These are phyloP conservation scores for Salticus scenicus DNA, from an alignment of 2,888 invertebrate genomes.

Conservation along the genomic window DNA sequence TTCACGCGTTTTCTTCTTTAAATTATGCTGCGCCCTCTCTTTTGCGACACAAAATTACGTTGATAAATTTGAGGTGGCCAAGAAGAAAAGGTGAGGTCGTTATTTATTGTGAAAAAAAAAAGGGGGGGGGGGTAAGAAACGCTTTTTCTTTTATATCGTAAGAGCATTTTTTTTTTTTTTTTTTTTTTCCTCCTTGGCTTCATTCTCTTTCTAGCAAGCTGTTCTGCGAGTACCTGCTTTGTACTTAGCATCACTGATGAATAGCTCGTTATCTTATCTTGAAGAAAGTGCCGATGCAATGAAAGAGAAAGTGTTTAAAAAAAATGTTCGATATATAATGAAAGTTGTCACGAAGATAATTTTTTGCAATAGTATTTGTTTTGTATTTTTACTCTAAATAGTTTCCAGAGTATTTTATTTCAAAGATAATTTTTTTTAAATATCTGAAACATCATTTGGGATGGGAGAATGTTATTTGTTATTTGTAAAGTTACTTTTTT, in stretches of 20 bases:
- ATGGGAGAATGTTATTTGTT: too few species aligned
- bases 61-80: constrained; percentile 46
- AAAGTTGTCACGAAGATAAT: not conserved
- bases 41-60: constrained; percentile 27
- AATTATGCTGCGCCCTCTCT: constrained; percentile 53
- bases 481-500: too few species aligned
- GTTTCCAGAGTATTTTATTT: too few species aligned
- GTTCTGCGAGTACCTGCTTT: not conserved
- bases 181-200: not conserved
- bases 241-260: constrained; percentile 24
- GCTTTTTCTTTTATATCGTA: not conserved
- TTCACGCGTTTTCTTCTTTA: constrained; percentile 25
- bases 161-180: not conserved
- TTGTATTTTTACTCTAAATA: too few species aligned
- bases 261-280: constrained; percentile 55
- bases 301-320: not conserved
- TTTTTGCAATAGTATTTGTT: not conserved
- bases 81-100: constrained; percentile 17
- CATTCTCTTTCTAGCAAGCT: not conserved
- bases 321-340: not conserved
- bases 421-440: too few species aligned
- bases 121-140: too few species aligned
- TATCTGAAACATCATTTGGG: too few species aligned
- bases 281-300: not conserved
- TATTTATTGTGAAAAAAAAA: constrained; percentile 36